Percentiles rank a stretch among this genome's conserved stretches.
Conservation (phyloP, 2,888 invertebrate species). For the Onthophagus sagittarius region DNA sequence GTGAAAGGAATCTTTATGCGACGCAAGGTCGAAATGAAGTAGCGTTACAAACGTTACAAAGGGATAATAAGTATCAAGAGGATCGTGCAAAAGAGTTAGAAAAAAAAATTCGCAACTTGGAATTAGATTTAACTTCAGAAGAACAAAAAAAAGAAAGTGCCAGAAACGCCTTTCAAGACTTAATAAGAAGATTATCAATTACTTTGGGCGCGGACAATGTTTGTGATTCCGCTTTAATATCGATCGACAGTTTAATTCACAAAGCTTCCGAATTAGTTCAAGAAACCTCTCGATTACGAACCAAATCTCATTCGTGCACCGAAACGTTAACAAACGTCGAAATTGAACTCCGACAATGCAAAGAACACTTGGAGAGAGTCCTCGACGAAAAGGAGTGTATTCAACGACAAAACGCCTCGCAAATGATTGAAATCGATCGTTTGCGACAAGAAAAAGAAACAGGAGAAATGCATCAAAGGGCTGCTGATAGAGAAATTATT, state of each 20-base stretch:
- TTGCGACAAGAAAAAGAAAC: slow-evolving; percentile 76
- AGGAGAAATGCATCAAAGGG: slow-evolving; percentile 66
- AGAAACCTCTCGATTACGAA: slow-evolving; percentile 45
- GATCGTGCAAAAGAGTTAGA: slow-evolving; percentile 75
- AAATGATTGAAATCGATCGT: slow-evolving; percentile 68
- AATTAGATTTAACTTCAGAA: slow-evolving; percentile 67
- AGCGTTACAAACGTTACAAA: slow-evolving; percentile 68
- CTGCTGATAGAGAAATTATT: slow-evolving; percentile 68
- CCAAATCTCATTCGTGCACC: slow-evolving; percentile 53
- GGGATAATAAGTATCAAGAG: slow-evolving; percentile 61
- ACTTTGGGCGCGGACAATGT: slow-evolving; percentile 65
- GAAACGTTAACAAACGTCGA: slow-evolving; percentile 61
- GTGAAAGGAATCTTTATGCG: slow-evolving; percentile 66
- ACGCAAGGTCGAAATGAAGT: slow-evolving; percentile 62
- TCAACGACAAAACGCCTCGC: slow-evolving; percentile 67
- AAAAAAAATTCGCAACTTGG: slow-evolving; percentile 68
- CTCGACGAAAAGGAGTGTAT: slow-evolving; percentile 70
- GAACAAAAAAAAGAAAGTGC: slow-evolving; percentile 73
- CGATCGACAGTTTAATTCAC: slow-evolving; percentile 69
- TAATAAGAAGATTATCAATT: slow-evolving; percentile 66
- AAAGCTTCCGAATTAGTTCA: slow-evolving; percentile 76
- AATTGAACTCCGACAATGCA: slow-evolving; percentile 62
- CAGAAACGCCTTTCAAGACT: slow-evolving; percentile 63
- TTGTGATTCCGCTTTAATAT: slow-evolving; percentile 56
- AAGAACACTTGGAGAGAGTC: slow-evolving; percentile 63